A percentile compares a stretch with the other conserved stretches of the same genome.
These are phyloP conservation scores for Ischnus inquisitorius DNA, from an alignment of 2,888 invertebrate genomes.

Conservation along the genomic window DNA sequence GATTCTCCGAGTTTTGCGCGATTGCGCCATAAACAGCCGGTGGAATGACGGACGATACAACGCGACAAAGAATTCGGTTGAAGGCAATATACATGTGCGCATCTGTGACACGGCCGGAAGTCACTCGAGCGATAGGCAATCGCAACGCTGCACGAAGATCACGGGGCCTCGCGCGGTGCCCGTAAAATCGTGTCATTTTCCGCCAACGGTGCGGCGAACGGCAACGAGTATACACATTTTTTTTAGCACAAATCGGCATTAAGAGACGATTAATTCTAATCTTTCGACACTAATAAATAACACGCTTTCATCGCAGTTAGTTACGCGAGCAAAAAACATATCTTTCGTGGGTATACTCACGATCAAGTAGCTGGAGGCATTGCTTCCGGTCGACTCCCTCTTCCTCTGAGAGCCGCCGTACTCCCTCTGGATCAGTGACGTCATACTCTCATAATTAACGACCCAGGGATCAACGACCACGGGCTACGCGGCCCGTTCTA, in stretches of 20 bases:
- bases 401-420: conserved; percentile 78
- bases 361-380: conserved; percentile 82
- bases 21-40: conserved; percentile 29
- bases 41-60: conserved; percentile 29
- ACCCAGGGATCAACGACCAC: conserved; percentile 64
- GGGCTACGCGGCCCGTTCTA: neutral
- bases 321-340: neutral
- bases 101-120: conserved; percentile 50
- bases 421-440: conserved; percentile 81
- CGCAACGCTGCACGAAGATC: conserved; percentile 34
- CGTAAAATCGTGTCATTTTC: neutral
- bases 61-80: conserved; percentile 32
- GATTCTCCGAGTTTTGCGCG: conserved; percentile 25
- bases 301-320: neutral
- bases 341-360: conserved; percentile 74
- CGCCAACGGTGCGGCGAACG: neutral
- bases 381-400: conserved; percentile 82
- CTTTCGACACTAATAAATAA: neutral
- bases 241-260: neutral
- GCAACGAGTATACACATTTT: neutral
- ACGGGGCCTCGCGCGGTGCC: neutral
- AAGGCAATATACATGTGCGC: neutral
- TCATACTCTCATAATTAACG: conserved; percentile 80
- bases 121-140: conserved; percentile 53
- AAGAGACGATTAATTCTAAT: neutral